Base-by-base conservation (phyloP, 2,113 vertebrate genomes). In the Ameiurus melas region DNA sequence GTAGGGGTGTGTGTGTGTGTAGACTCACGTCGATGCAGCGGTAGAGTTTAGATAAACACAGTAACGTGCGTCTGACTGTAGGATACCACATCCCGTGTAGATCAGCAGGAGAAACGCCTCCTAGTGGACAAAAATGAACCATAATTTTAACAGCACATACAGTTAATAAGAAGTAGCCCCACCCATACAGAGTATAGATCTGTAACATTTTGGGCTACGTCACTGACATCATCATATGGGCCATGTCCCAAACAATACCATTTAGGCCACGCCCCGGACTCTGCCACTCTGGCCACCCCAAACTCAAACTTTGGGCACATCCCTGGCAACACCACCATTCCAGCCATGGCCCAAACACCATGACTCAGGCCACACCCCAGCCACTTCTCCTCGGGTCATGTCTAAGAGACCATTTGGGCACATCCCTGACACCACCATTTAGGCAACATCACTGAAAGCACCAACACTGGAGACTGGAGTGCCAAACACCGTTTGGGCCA, bases 41-140 rank as follows among this genome's bases (percentile, higher is more conserved):
- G 95, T 99, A 99, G 75, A 99, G 96, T 89, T 99, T 99, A 92
- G 98, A 99, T 92, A 99, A 96, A 91, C 98, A 99, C 81, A 99
- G 97, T 57, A 99, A 95, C 0, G 98, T 99, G 89, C 98, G 96
- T 89, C 98, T 96, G 87, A 99, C 98, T 2, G 98, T 99, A 0
- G 98, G 98, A 92, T 99, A 99, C 98, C 98, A 99, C 98, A 99
- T 99, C 90, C 98, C 98, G 66, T 99, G 98, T 85, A 99, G 96
- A 95, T 99, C 98, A n/a, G 98, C 98, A 55, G 81, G 82, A 16
- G 60, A 89, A 6, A 88, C 33, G 6, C 51, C 81, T 33, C 86
- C 83, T 62, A 43, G 19, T 81, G 47, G 81, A 60, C 19, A 66
- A 60, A 68, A 60, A 68, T 43, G 19, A 14, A 53, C 0, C 43